These are phyloP conservation scores for Ptilonorhynchus violaceus DNA, from an alignment of 2,113 vertebrate genomes.

Conservation along the genomic window DNA sequence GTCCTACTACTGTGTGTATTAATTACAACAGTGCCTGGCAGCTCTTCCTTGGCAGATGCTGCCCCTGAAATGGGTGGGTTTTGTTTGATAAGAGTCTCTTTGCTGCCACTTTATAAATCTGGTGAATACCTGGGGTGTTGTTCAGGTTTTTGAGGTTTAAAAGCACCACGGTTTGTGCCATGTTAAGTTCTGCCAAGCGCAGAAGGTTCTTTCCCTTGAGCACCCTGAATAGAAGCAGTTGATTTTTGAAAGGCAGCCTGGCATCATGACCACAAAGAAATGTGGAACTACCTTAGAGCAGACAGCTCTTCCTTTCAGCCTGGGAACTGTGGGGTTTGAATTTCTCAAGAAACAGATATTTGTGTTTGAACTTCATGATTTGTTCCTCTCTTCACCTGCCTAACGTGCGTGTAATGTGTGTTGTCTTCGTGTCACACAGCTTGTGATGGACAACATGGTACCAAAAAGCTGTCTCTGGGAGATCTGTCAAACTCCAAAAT, in stretches of 20 bases:
- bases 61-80: neutral
- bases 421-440: neutral
- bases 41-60: neutral
- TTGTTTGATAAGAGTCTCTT: neutral
- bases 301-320: neutral
- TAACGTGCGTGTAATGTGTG: rapidly evolving
- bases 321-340: neutral
- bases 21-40: neutral
- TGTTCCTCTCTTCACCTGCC: neutral
- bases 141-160: neutral
- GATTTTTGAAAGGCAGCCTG: neutral
- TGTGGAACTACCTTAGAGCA: neutral
- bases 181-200: rapidly evolving
- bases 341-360: neutral
- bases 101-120: neutral
- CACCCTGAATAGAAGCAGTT: neutral
- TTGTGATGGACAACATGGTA: neutral
- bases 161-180: neutral
- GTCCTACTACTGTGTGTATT: neutral
- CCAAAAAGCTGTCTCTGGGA: neutral
- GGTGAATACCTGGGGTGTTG: neutral
- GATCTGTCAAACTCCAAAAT: neutral
- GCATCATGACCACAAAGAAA: neutral
- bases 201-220: neutral
- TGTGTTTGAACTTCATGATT: neutral